Percentiles rank a stretch among this genome's conserved stretches.
phyloP scores from a whole-genome alignment of 2,113 vertebrate genomes.

The Hippoglossus stenolepis region DNA sequence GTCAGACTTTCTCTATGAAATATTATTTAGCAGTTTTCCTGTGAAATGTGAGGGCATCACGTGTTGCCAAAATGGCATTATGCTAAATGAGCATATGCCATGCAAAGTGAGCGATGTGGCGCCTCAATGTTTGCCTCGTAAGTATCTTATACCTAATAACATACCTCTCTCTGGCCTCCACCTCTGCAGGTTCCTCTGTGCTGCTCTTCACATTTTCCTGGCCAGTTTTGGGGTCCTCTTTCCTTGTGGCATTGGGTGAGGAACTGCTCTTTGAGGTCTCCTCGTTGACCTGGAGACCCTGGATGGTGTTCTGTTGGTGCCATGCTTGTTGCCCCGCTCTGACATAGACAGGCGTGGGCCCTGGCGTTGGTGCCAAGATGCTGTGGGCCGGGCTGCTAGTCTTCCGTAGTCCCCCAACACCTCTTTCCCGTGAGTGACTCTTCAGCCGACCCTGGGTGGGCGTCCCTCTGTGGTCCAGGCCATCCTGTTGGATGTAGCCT shows the following conservation, averaged over 20 bases:
- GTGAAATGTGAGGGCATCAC: no score
- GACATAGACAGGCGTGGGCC: constrained; percentile 85
- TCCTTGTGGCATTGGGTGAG: constrained; percentile 77
- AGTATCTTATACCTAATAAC: constrained; percentile 9
- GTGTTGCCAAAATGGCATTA: constrained; percentile 13
- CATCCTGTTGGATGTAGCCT: constrained; percentile 94
- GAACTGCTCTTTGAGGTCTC: constrained; percentile 82
- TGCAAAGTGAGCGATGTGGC: not conserved
- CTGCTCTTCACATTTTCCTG: constrained; percentile 85
- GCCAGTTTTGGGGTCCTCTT: constrained; percentile 80
- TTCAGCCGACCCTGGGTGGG: constrained; percentile 90
- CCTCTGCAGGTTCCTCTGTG: constrained; percentile 82
- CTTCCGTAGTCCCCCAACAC: constrained; percentile 83
- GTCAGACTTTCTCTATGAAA: not conserved
- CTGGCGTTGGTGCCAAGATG: constrained; percentile 87
- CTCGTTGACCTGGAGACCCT: constrained; percentile 85
- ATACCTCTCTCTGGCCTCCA: constrained; percentile 90
- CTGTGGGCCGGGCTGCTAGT: constrained; percentile 90
- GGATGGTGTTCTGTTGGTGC: constrained; percentile 87
- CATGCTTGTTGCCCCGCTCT: constrained; percentile 86
- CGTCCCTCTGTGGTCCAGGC: constrained; percentile 90
- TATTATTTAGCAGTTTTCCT: constrained; percentile 1
- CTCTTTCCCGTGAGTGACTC: constrained; percentile 92
- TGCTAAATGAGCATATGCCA: constrained; percentile 12
- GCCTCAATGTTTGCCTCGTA: constrained; percentile 9